phyloP scores from a whole-genome alignment of 2,113 vertebrate genomes.

The Trematomus loennbergii region DNA sequence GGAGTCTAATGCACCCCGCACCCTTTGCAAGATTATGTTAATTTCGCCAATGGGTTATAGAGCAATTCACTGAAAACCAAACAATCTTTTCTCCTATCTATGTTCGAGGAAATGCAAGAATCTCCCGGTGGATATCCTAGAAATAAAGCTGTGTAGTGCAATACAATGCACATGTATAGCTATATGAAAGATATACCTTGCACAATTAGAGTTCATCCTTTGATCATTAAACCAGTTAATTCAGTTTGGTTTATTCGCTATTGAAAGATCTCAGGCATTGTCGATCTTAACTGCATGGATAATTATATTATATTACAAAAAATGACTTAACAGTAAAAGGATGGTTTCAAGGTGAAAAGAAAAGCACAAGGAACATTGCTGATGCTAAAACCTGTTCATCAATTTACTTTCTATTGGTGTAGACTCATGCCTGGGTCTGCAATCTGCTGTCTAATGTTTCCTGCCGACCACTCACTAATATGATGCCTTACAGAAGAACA shows the following conservation, averaged over 20 bases:
- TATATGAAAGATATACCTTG: no score
- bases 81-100: constrained; percentile 13
- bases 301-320: no score
- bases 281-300: no score
- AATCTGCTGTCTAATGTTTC: constrained; percentile 4
- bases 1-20: constrained; percentile 4
- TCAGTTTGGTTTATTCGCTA: no score
- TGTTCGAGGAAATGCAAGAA: neutral
- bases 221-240: no score
- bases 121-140: neutral
- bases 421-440: neutral
- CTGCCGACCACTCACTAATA: constrained; percentile 3
- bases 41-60: constrained; percentile 25
- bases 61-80: constrained; percentile 29
- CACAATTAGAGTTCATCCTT: no score
- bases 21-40: constrained; percentile 31
- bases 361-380: neutral
- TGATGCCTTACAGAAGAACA: neutral
- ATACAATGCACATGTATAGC: neutral
- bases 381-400: neutral
- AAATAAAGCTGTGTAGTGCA: neutral
- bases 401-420: neutral
- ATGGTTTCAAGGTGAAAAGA: neutral
- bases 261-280: no score
- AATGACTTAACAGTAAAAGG: no score